Base-by-base conservation (phyloP, 2,888 invertebrate genomes). In the Sepiola atlantica region DNA sequence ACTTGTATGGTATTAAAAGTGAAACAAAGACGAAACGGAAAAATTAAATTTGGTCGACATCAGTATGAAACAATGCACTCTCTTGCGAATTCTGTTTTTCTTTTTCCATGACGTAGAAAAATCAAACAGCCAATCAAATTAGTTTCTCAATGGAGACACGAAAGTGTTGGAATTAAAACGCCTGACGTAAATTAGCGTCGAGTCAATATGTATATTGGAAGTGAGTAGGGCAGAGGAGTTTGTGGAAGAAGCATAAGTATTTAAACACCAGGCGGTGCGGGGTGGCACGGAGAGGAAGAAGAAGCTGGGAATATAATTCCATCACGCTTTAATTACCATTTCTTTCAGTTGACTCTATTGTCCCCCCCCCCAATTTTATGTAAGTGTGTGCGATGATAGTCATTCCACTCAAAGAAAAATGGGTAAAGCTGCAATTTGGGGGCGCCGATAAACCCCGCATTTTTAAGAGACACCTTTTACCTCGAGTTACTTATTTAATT, bases 311-410 rank as follows among this genome's bases (percentile, higher is more conserved):
- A 92, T 3, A 28, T 16, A n/a, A 92, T 92, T 92, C 8, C 45
- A 92, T 92, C 92, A 92, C 28, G 1, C 35, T 92, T 28, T 92
- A 54, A 92, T 92, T 92, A 92, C n/a, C 14, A 16, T 55, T 92
- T 92, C 54, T 92, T 55, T n/a, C 1, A 28, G 8, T 35, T 35
- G n/a, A 35, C 28, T 35, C 20, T 16, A 14, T 92, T 35, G 92
- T 35, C 28, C n/a, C 35, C 24, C n/a, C n/a, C n/a, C 14, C 32
- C 18, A n/a, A 24, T 24, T 77, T n/a, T 77, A 14, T n/a, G 0
- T 28, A n/a, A 77, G 18, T 16, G n/a, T 77, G 0, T 18, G 14
- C n/a, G 77, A 77, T 77, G 77, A n/a, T 18, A 32, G n/a, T 77
- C 77, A 77, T 4, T n/a, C n/a, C n/a, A 77, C 24, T 45, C 45